phyloP scores from a whole-genome alignment of 2,113 vertebrate species.

The Pandion haliaetus region DNA sequence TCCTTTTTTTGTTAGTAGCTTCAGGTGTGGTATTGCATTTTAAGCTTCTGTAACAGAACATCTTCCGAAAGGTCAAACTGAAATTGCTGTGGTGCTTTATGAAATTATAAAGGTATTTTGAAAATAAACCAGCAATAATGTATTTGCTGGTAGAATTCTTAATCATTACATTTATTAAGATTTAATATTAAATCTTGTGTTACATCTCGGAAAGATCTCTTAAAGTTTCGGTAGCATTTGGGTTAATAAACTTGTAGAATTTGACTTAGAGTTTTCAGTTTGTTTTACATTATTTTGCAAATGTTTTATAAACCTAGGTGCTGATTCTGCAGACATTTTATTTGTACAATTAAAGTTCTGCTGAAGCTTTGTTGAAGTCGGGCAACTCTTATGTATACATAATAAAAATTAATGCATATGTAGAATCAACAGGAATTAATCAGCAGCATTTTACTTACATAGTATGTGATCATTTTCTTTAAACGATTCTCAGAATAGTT shows the following conservation, averaged over 20 bases:
- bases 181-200: neutral
- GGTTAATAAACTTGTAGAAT: neutral
- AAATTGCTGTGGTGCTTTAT: neutral
- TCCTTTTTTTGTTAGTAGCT: neutral
- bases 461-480: neutral
- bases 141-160: neutral
- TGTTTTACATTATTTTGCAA: neutral
- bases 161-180: neutral
- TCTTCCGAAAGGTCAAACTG: neutral
- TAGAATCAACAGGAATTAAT: neutral
- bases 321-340: neutral
- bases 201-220: neutral
- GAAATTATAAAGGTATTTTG: neutral
- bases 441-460: neutral
- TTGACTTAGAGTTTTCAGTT: neutral
- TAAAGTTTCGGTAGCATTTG: neutral
- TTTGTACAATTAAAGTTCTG: neutral
- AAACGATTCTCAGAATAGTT: neutral
- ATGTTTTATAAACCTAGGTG: neutral
- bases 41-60: neutral
- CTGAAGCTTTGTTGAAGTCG: neutral
- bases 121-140: neutral
- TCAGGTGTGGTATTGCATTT: neutral
- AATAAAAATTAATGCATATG: neutral
- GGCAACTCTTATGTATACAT: neutral